Percentiles rank a stretch among this genome's conserved stretches.
Evolutionary conservation across 2,797 vertebrate genomes (phyloP).

Genomic region (Setipinna tenuifilis): DNA sequence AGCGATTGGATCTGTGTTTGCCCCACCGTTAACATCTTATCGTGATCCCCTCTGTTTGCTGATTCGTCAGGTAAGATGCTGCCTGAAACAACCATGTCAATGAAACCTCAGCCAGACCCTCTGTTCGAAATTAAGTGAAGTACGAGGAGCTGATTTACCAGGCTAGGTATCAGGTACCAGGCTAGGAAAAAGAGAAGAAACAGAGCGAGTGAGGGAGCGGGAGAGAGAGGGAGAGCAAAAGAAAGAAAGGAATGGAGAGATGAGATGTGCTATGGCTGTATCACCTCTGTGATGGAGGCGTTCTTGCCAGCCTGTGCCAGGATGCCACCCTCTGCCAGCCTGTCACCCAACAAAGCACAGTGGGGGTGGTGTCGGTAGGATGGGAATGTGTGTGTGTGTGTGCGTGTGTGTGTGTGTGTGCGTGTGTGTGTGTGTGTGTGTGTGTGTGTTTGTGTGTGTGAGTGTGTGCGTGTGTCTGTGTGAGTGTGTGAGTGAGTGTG

Average conservation of each 20-base stretch:
- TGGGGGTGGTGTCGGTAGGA: background rate
- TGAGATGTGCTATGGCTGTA: background rate
- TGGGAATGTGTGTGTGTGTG: background rate
- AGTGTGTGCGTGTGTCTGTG: background rate
- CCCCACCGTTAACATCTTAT: too few species aligned
- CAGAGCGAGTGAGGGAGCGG: background rate
- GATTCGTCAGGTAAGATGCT: too few species aligned
- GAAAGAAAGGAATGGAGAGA: background rate
- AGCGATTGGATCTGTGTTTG: too few species aligned
- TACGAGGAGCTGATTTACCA: too few species aligned
- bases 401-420: background rate
- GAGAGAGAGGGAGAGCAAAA: background rate
- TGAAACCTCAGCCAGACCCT: too few species aligned
- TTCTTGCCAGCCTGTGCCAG: background rate
- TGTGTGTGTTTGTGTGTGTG: background rate
- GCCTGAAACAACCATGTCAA: too few species aligned
- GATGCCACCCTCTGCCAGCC: constrained; percentile 8
- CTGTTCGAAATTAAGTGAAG: too few species aligned
- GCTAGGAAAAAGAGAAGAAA: too few species aligned
- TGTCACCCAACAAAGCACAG: constrained; percentile 8
- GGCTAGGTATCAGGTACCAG: too few species aligned
- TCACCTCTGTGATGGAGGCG: background rate
- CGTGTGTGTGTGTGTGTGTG: background rate
- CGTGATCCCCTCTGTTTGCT: too few species aligned
- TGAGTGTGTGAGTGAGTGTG: background rate